Percentiles rank a stretch among this genome's conserved stretches.
These are phyloP conservation scores for Danio jaintianensis DNA, from an alignment of 2,797 vertebrate genomes.

Conservation along the genomic window DNA sequence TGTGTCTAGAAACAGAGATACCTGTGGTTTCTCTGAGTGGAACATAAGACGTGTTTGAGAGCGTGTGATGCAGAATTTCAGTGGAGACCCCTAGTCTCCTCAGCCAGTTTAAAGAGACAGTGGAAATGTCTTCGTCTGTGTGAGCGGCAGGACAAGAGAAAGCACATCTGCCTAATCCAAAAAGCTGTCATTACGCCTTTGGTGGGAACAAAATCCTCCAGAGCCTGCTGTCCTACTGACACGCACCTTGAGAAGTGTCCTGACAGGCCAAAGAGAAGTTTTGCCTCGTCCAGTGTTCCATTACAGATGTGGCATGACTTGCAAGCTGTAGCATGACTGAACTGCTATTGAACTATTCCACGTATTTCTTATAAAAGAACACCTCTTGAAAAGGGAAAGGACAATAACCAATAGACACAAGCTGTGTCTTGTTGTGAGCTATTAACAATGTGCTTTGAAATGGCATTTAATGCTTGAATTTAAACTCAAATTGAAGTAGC, in stretches of 20 bases:
- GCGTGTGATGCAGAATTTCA: conserved; percentile 54
- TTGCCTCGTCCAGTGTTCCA: conserved; percentile 29
- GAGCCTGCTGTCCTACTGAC: conserved; percentile 46
- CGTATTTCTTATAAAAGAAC: background rate
- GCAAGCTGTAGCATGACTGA: conserved; percentile 30
- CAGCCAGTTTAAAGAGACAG: conserved; percentile 68
- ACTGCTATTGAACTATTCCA: conserved; percentile 8
- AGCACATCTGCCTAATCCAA: conserved; percentile 71
- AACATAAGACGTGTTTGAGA: conserved; percentile 68
- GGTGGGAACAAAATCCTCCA: conserved; percentile 67
- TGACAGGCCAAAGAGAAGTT: conserved; percentile 29
- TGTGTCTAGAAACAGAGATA: conserved; percentile 55
- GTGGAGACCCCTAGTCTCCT: conserved; percentile 61
- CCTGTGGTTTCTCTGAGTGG: conserved; percentile 70
- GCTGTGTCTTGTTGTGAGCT: background rate
- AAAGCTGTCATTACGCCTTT: conserved; percentile 74
- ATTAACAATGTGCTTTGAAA: background rate
- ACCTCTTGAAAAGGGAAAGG: background rate
- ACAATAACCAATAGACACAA: background rate
- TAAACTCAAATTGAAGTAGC: background rate
- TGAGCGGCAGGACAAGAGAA: conserved; percentile 60
- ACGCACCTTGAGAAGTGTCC: conserved; percentile 22
- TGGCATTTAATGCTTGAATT: background rate
- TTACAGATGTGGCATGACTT: conserved; percentile 38
- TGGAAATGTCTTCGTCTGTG: conserved; percentile 54